Conservation (phyloP, 2,888 invertebrate species). For the Ophion ventricosus region DNA sequence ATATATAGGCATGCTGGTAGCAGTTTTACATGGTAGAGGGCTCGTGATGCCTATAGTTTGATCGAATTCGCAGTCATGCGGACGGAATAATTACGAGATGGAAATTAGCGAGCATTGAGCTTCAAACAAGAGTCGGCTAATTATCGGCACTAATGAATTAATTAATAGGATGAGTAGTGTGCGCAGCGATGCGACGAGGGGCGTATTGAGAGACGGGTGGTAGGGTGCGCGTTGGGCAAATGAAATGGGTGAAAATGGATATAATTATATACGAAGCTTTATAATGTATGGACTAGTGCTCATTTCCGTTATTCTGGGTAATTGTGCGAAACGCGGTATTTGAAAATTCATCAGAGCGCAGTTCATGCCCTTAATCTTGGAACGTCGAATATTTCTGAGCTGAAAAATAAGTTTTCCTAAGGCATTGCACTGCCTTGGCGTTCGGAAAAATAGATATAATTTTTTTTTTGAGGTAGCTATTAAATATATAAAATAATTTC, state of each 20-base stretch:
- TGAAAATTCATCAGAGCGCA: conserved; percentile 61
- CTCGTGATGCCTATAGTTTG: conserved; percentile 38
- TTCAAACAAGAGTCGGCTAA: conserved; percentile 72
- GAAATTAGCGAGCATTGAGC: conserved; percentile 73
- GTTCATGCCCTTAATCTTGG: conserved; percentile 50
- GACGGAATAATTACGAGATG: conserved; percentile 74
- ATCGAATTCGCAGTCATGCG: conserved; percentile 71
- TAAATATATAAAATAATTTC: no score
- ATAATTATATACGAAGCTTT: conserved; percentile 42
- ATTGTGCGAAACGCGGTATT: conserved; percentile 49
- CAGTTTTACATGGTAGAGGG: conserved; percentile 46
- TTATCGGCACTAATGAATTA: conserved; percentile 76
- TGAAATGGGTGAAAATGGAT: conserved; percentile 33
- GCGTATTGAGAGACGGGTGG: not conserved
- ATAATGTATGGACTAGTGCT: not conserved
- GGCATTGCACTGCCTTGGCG: no score
- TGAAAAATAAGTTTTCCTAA: conserved; percentile 13
- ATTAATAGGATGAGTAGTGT: conserved; percentile 72
- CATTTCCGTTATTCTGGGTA: conserved; percentile 16
- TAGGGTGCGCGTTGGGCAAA: conserved; percentile 19
- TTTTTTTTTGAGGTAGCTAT: no score
- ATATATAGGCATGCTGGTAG: conserved; percentile 4
- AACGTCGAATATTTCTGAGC: conserved; percentile 23
- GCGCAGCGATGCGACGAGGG: conserved; percentile 9
- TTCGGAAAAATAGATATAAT: no score